Percentiles rank a stretch among this genome's conserved stretches.
Evolutionary conservation across 2,888 invertebrate species (phyloP).

Genomic region (Cheiracanthium punctorium): DNA sequence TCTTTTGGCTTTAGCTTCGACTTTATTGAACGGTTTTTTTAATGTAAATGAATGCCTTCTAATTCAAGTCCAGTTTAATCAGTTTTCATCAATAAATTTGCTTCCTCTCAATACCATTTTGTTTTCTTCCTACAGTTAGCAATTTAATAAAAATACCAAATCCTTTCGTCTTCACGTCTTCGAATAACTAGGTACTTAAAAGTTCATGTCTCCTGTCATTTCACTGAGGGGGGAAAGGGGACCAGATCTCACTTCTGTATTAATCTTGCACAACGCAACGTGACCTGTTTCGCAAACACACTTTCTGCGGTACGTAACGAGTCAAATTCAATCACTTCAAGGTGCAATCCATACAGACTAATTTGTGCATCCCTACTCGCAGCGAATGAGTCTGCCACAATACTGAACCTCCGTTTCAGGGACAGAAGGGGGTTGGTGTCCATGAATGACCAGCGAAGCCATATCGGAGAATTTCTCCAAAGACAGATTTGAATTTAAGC

Average conservation of each 20-base stretch:
- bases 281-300: background rate
- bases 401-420: background rate
- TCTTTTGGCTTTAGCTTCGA: too few species aligned
- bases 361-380: background rate
- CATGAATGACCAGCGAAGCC: slow-evolving; percentile 5
- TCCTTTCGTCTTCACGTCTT: too few species aligned
- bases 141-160: too few species aligned
- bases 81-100: too few species aligned
- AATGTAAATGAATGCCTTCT: too few species aligned
- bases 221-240: too few species aligned
- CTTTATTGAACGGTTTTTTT: too few species aligned
- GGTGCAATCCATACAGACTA: background rate
- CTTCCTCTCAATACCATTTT: too few species aligned
- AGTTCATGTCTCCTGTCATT: too few species aligned
- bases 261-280: background rate
- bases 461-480: background rate
- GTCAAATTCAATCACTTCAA: background rate
- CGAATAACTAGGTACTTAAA: too few species aligned
- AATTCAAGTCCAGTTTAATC: too few species aligned
- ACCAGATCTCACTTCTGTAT: background rate
- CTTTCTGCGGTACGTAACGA: background rate
- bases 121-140: too few species aligned
- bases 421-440: background rate
- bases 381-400: background rate
- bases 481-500: background rate